Base-by-base conservation (phyloP, 92 coral and sea anemone species). In the Zoanthus gigantus region DNA sequence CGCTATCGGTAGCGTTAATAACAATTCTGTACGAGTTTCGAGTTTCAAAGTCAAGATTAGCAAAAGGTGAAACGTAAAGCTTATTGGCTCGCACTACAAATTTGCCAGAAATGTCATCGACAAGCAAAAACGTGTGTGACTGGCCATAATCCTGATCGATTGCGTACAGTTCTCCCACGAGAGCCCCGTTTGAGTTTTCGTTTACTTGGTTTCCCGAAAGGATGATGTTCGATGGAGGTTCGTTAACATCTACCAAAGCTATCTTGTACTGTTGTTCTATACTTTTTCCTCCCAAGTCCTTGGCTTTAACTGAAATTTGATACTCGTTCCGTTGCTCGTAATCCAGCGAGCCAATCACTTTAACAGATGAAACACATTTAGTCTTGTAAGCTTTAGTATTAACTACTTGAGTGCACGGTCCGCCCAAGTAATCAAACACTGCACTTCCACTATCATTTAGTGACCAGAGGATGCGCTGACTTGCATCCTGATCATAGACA, bases 401-500 rank as follows among this genome's bases (percentile, higher is more conserved):
- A 58, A 87, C 88, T 8, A 89, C 52, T 4, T 88, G 73, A 50
- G 72, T 57, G 74, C 99, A 97, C 0, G 92, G 11, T 17, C 83
- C 11, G 2, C 84, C 56, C 65, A 86, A 71, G 71, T 90, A 84
- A 78, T 60, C 63, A 60, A 97, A 95, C 47, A 44, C 66, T 57
- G 92, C 92, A 18, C 83, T 89, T 3, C 97, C 94, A 83, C 90
- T 91, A 37, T 95, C 94, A 88, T 97, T 98, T 9, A 97, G 90
- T 17, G 69, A 87, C 69, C 94, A 94, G 65, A 77, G 71, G n/a
- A 97, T 77, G 6, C 15, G 74, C 83, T 97, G 96, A 7, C 42
- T 71, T 16, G 87, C 75, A 63, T 97, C 99, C 13, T 90, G 79
- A 65, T 97, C 99, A 46, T 90, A 83, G 30, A 93, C 98, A 57